Evolutionary conservation across 2,113 vertebrate species (phyloP), one percentile per base, ranked within the genome.

Genomic region (Cranoglanis bouderius): DNA sequence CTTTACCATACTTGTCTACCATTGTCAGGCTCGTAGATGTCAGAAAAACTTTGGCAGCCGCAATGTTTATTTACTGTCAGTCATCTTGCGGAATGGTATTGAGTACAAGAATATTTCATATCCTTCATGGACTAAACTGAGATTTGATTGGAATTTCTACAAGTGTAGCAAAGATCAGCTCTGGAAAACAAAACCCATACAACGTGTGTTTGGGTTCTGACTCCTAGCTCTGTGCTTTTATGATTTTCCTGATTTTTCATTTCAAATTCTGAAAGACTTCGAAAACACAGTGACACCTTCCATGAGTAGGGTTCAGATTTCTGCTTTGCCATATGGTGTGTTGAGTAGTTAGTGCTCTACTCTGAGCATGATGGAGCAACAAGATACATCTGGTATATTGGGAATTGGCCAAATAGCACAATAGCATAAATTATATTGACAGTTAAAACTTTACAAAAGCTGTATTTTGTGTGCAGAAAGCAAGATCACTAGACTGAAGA

Each of bases 401-500:
- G 19, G 2, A 32, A 38, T 32, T 38, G 51, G 0, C 53, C 67
- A 40, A 85, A 77, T 55, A 59, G 38, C 21, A 0, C 18, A 40
- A 74, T 3, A 3, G 70, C 38, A 40, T 38, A 74, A 40, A 70
- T 35, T 40, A 75, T 29, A 29, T 49, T 49, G 24, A 29, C 74
- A 29, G 40, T 29, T 46, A 12, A 51, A 51, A 75, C 21, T 10
- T 29, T 18, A 24, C 82, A 29, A 67, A 85, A 82, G 67, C 72
- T 90, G 61, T 61, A 43, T 51, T 65, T 67, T 65, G 75, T 85
- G 40, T 81, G 46, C 87, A 55, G 63, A 88, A 51, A n/a, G 63
- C 21, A n/a, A 32, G 87, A 67, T 88, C 89, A 86, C 49, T 72
- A 35, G 87, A 59, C 38, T 85, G 43, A n/a, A 82, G 84, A 86